phyloP scores from a whole-genome alignment of 2,113 vertebrate genomes.

The Prunella himalayana region DNA sequence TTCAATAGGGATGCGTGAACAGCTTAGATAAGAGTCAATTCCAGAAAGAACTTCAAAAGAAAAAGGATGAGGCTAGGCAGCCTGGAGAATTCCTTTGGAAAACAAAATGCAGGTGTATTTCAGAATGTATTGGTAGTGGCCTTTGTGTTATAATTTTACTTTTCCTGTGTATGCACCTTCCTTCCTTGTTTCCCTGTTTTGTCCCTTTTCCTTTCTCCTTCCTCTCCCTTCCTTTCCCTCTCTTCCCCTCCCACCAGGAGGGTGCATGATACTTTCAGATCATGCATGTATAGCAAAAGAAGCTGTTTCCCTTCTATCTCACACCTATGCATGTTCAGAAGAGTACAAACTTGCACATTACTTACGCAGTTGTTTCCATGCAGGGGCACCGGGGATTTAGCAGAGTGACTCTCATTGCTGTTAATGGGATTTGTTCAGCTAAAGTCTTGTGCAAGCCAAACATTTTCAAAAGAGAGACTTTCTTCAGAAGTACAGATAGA shows the following conservation, averaged over 20 bases:
- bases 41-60: slow-evolving; percentile 51
- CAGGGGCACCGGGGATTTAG: background rate
- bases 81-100: slow-evolving; percentile 34
- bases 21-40: slow-evolving; percentile 33
- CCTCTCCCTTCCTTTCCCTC: background rate
- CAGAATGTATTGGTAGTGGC: background rate
- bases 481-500: slow-evolving; percentile 33
- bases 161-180: background rate
- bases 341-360: background rate
- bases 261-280: background rate
- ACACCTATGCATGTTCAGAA: background rate
- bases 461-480: slow-evolving; percentile 27
- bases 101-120: slow-evolving; percentile 12
- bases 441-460: background rate
- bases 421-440: slow-evolving; percentile 40
- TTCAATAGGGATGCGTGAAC: slow-evolving; percentile 39
- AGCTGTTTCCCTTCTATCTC: background rate
- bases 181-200: background rate
- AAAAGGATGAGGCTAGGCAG: background rate
- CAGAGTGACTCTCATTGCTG: background rate
- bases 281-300: background rate
- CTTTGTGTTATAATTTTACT: background rate
- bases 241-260: background rate
- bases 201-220: background rate
- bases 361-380: background rate